Conservation (phyloP, 2,888 invertebrate species). For the Pterostichus madidus region DNA sequence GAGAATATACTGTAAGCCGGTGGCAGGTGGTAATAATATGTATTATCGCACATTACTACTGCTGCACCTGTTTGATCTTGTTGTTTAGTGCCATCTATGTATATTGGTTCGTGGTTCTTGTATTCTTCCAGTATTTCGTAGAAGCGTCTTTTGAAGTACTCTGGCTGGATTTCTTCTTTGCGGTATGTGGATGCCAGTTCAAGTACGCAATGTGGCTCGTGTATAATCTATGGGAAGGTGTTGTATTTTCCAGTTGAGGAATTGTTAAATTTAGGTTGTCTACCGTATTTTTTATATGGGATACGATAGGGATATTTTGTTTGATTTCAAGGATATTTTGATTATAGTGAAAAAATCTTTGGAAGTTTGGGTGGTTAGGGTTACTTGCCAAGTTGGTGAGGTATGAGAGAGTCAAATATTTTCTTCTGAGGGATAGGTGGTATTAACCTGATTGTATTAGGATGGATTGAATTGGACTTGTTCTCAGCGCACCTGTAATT, state of each 20-base stretch:
- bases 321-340: background rate
- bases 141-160: conserved; percentile 7
- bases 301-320: background rate
- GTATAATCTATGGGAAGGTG: background rate
- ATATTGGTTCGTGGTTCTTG: background rate
- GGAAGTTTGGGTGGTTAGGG: conserved; percentile 4
- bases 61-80: background rate
- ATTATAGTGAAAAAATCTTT: background rate
- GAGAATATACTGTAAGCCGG: too few relatives aligned
- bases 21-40: too few relatives aligned
- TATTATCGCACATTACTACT: background rate
- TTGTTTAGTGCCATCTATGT: background rate
- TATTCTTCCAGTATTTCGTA: background rate
- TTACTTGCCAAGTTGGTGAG: background rate
- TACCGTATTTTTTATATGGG: background rate
- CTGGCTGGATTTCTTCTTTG: background rate
- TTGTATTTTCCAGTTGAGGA: background rate
- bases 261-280: background rate
- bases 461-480: conserved; percentile 16
- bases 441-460: background rate
- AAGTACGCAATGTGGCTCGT: background rate
- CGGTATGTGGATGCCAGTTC: background rate
- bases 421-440: background rate
- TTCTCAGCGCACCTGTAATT: conserved; percentile 22
- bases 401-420: background rate